Evolutionary conservation across 2,888 invertebrate species (phyloP).

Genomic region (Mantis religiosa): DNA sequence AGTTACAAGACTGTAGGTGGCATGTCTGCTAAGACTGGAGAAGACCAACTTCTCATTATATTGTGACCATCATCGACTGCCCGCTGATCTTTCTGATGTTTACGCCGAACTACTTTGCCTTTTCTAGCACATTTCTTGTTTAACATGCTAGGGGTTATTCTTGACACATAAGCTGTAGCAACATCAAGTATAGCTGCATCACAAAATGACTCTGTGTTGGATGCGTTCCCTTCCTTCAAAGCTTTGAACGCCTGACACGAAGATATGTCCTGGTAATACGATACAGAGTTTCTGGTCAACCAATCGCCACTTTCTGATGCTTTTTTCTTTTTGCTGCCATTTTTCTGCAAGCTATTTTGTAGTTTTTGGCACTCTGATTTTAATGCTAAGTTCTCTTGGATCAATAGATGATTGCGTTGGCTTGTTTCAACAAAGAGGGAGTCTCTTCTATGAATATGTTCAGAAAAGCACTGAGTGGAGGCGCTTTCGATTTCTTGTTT

Average conservation of each 20-base stretch:
- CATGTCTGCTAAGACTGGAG: neutral
- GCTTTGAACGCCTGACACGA: too few relatives aligned
- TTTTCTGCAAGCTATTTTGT: neutral
- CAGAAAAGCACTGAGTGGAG: neutral
- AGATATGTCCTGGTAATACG: too few relatives aligned
- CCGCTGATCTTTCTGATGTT: neutral
- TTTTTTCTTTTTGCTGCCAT: neutral
- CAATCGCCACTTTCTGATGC: neutral
- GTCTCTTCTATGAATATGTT: neutral
- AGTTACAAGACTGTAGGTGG: too few relatives aligned
- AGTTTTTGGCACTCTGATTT: neutral
- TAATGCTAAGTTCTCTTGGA: neutral
- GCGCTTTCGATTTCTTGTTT: neutral
- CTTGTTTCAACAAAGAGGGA: neutral
- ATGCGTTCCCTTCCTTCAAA: neutral
- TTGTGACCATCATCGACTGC: too few relatives aligned
- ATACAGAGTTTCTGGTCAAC: too few relatives aligned
- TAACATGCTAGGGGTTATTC: neutral
- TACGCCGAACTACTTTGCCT: neutral
- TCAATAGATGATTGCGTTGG: neutral
- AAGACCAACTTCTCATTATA: neutral
- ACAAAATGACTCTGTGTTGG: neutral
- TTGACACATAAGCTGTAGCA: neutral
- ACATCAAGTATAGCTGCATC: neutral
- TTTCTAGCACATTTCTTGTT: neutral